Evolutionary conservation across 2,888 invertebrate species (phyloP).

Genomic region (Agriopis marginaria): DNA sequence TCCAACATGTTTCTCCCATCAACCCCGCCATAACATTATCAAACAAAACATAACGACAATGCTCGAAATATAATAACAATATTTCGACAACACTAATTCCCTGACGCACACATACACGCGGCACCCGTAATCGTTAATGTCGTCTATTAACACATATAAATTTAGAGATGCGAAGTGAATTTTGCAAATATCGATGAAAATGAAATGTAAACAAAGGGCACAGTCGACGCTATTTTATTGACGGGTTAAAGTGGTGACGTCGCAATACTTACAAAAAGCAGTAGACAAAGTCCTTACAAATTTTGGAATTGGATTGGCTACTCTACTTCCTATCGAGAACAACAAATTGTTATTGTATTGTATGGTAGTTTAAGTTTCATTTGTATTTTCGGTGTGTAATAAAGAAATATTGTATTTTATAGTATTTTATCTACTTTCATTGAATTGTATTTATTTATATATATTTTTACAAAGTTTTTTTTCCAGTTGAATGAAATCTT

Average conservation of each 20-base stretch:
- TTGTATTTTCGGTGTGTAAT: too few species aligned
- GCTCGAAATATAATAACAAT: slow-evolving; percentile 59
- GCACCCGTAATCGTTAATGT: slow-evolving; percentile 63
- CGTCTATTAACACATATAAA: slow-evolving; percentile 72
- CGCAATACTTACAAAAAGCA: slow-evolving; percentile 30
- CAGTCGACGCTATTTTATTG: slow-evolving; percentile 54
- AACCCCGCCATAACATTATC: slow-evolving; percentile 36
- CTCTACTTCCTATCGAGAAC: neutral
- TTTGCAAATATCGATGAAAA: slow-evolving; percentile 73
- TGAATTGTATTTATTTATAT: neutral
- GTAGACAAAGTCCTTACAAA: neutral
- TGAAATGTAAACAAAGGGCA: slow-evolving; percentile 67
- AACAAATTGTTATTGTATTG: too few species aligned
- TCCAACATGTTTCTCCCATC: slow-evolving; percentile 36
- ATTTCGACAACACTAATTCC: slow-evolving; percentile 61
- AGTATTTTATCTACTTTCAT: neutral
- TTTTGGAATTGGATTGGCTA: neutral
- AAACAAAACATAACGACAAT: slow-evolving; percentile 60
- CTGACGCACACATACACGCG: slow-evolving; percentile 54
- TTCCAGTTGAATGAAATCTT: neutral
- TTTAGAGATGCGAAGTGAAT: slow-evolving; percentile 71
- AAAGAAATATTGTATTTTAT: too few species aligned
- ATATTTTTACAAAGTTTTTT: too few species aligned
- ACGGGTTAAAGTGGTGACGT: slow-evolving; percentile 54
- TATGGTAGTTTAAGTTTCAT: too few species aligned